Evolutionary conservation across 2,797 vertebrate genomes (phyloP), one percentile per base, ranked within the genome.

Genomic region (Tinamus major): DNA sequence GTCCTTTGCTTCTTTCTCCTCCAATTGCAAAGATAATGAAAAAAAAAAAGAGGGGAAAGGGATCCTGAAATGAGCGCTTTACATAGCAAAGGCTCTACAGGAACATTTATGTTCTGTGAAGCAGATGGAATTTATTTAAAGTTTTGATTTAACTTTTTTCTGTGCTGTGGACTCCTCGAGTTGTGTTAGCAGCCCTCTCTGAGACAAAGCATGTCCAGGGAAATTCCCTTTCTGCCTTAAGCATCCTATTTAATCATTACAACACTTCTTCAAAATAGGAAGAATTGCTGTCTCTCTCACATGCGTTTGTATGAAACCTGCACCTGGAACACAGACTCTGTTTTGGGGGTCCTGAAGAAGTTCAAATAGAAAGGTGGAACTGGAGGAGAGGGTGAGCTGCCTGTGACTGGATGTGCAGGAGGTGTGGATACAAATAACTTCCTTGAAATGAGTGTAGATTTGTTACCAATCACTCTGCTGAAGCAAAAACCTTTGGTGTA

Each of bases 181-280:
- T 64, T 92, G 18, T 48, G 31, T 41, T 68, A 44, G 37, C 13
- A 84, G 39, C 7, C 7, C 42, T 8, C 1, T 62, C 7, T 59
- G 29, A 85, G 5, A 42, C 7, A 10, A 64, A 75, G 44, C 35
- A n/a, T 84, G 44, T 48, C 59, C 35, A 56, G 14, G 53, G 46
- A 86, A 87, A 69, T 76, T 72, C 26, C 24, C 67, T 35, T 74
- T 79, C 65, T 78, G 62, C 12, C 49, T 83, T 91, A 23, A 56
- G 24, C 48, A 29, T 63, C 31, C 23, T 70, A 24, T 29, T 33
- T n/a, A 89, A 78, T 42, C 0, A 90, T 19, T 65, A 9, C 31
- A 49, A 83, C 46, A 13, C 63, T 35, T 79, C 62, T 85, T 63
- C 79, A 80, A 75, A 94, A 80, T 44, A 89, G 65, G 44, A 23